Conservation (phyloP, 2,888 invertebrate species). For the Kuschelorhynchus macadamiae region DNA sequence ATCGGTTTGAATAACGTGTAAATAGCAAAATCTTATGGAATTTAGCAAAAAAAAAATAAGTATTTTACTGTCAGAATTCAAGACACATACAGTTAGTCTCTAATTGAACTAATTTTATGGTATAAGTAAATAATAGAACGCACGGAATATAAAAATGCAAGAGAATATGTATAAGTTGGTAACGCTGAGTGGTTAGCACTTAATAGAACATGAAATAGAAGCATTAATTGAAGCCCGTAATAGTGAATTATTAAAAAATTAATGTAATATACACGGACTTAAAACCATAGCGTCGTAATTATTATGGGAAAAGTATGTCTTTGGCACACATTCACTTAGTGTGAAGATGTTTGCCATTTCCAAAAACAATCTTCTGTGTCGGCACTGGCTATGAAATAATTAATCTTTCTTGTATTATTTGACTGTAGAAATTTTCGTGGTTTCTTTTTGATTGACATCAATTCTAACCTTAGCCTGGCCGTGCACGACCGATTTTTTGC, state of each 20-base stretch:
- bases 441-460: too few relatives aligned
- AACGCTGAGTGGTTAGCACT: conserved; percentile 42
- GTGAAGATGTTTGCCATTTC: conserved; percentile 31
- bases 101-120: conserved; percentile 44
- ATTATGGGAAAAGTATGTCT: conserved; percentile 43
- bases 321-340: conserved; percentile 36
- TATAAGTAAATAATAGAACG: conserved; percentile 45
- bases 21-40: too few relatives aligned
- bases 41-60: too few relatives aligned
- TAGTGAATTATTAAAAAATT: conserved; percentile 48
- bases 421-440: too few relatives aligned
- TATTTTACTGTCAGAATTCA: too few relatives aligned
- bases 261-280: conserved; percentile 39
- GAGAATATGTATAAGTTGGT: conserved; percentile 45
- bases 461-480: too few relatives aligned
- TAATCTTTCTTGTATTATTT: too few relatives aligned
- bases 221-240: conserved; percentile 45
- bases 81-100: conserved; percentile 17
- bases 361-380: too few relatives aligned
- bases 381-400: too few relatives aligned
- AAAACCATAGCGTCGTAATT: conserved; percentile 42
- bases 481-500: too few relatives aligned
- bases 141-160: conserved; percentile 34
- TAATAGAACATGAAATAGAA: conserved; percentile 51
- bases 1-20: too few relatives aligned